Evolutionary conservation across 2,888 invertebrate genomes (phyloP).

Genomic region (Helleia helle): DNA sequence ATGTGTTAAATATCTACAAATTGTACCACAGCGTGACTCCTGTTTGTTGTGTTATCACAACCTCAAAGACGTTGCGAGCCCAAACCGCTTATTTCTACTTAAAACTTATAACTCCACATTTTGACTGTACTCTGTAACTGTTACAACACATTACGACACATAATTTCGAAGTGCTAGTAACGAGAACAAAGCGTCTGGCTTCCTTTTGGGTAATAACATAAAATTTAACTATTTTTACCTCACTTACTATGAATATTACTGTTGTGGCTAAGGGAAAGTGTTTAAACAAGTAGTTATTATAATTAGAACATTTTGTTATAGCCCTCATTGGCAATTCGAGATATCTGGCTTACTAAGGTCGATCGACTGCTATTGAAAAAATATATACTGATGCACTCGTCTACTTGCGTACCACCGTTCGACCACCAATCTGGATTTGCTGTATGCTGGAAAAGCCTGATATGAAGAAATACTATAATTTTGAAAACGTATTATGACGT

Average conservation of each 20-base stretch:
- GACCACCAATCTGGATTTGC: too few relatives aligned
- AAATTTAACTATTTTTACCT: slow-evolving; percentile 12
- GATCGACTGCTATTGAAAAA: too few relatives aligned
- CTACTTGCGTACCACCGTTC: too few relatives aligned
- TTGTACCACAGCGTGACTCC: slow-evolving; percentile 15
- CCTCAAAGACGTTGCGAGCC: slow-evolving; percentile 27
- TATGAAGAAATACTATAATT: too few relatives aligned
- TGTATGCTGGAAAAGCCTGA: too few relatives aligned
- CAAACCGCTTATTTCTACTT: slow-evolving; percentile 32
- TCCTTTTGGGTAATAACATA: slow-evolving; percentile 6
- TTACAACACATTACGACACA: slow-evolving; percentile 15
- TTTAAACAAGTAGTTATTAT: background rate
- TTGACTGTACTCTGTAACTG: slow-evolving; percentile 19
- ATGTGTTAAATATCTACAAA: too few relatives aligned
- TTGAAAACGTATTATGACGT: too few relatives aligned
- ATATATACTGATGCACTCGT: too few relatives aligned
- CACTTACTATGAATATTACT: slow-evolving; percentile 3
- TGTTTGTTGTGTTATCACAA: slow-evolving; percentile 27
- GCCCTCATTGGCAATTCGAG: too few relatives aligned
- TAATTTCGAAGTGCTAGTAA: slow-evolving; percentile 13
- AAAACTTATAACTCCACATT: slow-evolving; percentile 27
- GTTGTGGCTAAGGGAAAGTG: background rate
- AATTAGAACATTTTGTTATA: background rate
- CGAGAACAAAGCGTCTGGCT: slow-evolving; percentile 10
- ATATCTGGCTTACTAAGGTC: too few relatives aligned